phyloP scores from a whole-genome alignment of 2,888 invertebrate genomes.

The Lordiphosa andalusiaca region DNA sequence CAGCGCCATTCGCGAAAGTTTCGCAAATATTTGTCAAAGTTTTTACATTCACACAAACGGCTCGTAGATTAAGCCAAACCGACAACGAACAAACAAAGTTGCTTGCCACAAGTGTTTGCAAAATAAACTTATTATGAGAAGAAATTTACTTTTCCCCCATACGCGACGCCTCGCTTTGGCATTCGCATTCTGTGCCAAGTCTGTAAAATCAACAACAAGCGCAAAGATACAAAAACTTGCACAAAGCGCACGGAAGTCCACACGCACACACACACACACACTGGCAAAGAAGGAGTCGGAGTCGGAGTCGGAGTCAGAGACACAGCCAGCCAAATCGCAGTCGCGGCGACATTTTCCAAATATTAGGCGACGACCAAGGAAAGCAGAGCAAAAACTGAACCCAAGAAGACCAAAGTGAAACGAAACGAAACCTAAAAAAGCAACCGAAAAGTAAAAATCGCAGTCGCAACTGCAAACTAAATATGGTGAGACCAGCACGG shows the following conservation, averaged over 20 bases:
- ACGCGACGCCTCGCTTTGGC: conserved; percentile 13
- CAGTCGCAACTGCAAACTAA: conserved; percentile 74
- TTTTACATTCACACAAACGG: conserved; percentile 75
- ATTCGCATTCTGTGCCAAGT: conserved; percentile 62
- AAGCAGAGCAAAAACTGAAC: conserved; percentile 23
- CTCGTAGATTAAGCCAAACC: conserved; percentile 67
- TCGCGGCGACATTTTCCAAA: conserved; percentile 71
- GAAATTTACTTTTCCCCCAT: conserved; percentile 64
- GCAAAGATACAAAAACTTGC: conserved; percentile 72
- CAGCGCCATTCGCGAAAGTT: conserved; percentile 54
- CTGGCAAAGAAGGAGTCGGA: conserved; percentile 5
- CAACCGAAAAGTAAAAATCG: conserved; percentile 63
- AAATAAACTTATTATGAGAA: conserved; percentile 76
- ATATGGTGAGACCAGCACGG: conserved; percentile 48
- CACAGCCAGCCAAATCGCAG: conserved; percentile 37
- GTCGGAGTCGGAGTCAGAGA: conserved; percentile 17
- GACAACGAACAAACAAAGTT: conserved; percentile 70
- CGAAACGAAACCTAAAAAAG: conserved; percentile 43
- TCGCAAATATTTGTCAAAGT: conserved; percentile 76
- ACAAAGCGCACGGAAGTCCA: conserved; percentile 44
- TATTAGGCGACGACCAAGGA: conserved; percentile 33
- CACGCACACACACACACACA: conserved; percentile 40
- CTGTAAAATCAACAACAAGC: conserved; percentile 72
- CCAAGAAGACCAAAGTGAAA: conserved; percentile 30
- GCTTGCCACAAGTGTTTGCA: conserved; percentile 77